A percentile compares a stretch with the other conserved stretches of the same genome.
Evolutionary conservation across 1,140 invertebrate species (phyloP).

Genomic region (Camponotus vicinus): DNA sequence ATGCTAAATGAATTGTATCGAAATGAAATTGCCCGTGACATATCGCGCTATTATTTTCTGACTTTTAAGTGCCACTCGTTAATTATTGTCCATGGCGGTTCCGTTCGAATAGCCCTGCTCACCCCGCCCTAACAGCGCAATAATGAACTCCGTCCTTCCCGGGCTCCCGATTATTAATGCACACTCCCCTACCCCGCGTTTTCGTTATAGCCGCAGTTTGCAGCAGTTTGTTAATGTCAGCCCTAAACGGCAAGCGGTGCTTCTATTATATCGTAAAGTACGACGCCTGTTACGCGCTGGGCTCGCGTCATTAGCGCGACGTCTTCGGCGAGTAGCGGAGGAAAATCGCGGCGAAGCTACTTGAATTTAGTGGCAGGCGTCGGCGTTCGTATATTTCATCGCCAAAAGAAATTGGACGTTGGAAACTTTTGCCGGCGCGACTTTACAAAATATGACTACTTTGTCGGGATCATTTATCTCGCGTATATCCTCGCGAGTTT

Average conservation of each 20-base stretch:
- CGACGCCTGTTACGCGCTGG: slow-evolving; percentile 49
- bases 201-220: slow-evolving; percentile 63
- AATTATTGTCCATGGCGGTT: slow-evolving; percentile 40
- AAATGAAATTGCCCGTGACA: background rate
- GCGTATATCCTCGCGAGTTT: background rate
- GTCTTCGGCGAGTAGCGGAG: slow-evolving; percentile 9
- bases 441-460: slow-evolving; percentile 8
- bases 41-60: slow-evolving; percentile 37
- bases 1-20: background rate
- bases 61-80: slow-evolving; percentile 30
- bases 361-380: slow-evolving; percentile 40
- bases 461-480: background rate
- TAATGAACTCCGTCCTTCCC: slow-evolving; percentile 62
- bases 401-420: slow-evolving; percentile 9
- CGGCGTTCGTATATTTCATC: slow-evolving; percentile 35
- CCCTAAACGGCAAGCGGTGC: slow-evolving; percentile 57
- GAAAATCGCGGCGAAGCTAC: slow-evolving; percentile 31
- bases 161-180: slow-evolving; percentile 60
- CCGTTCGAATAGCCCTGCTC: slow-evolving; percentile 27
- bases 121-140: slow-evolving; percentile 57
- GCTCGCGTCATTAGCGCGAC: slow-evolving; percentile 40
- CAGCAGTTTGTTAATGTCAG: slow-evolving; percentile 65
- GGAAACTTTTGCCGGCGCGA: background rate
- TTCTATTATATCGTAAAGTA: slow-evolving; percentile 64
- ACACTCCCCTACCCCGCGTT: slow-evolving; percentile 29